phyloP scores from a whole-genome alignment of 1,140 invertebrate species.

The Lasioglossum albipes region DNA sequence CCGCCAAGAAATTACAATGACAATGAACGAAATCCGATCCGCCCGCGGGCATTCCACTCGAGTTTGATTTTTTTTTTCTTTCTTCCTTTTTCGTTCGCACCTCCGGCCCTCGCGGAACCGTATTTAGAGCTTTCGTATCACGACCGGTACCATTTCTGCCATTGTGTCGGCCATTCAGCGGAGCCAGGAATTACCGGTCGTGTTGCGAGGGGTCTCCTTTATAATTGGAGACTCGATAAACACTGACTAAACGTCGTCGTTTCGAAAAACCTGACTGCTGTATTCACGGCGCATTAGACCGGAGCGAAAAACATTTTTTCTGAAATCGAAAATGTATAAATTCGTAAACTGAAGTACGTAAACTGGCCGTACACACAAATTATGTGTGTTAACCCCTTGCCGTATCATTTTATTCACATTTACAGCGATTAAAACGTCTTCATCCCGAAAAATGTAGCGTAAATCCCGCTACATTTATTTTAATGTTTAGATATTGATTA shows the following conservation, averaged over 20 bases:
- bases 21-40: slow-evolving; percentile 78
- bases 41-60: slow-evolving; percentile 75
- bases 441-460: no score
- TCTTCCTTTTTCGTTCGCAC: slow-evolving; percentile 39
- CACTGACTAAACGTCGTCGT: neutral
- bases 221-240: neutral
- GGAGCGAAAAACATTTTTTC: no score
- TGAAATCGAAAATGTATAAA: no score
- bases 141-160: slow-evolving; percentile 62
- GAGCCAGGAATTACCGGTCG: slow-evolving; percentile 35
- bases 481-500: no score
- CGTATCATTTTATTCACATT: no score
- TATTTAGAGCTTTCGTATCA: slow-evolving; percentile 30
- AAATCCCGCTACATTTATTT: no score
- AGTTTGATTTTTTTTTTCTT: slow-evolving; percentile 45
- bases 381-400: no score
- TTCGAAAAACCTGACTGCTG: neutral
- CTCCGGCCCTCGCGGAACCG: slow-evolving; percentile 28
- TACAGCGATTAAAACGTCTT: no score
- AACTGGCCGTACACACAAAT: no score
- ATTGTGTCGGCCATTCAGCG: slow-evolving; percentile 62
- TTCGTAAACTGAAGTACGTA: no score
- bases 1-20: slow-evolving; percentile 79
- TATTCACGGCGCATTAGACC: neutral
- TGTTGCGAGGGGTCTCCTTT: slow-evolving; percentile 22